phyloP scores from a whole-genome alignment of 92 coral and sea anemone genomes.

The Hydrozoanthus gracilis region DNA sequence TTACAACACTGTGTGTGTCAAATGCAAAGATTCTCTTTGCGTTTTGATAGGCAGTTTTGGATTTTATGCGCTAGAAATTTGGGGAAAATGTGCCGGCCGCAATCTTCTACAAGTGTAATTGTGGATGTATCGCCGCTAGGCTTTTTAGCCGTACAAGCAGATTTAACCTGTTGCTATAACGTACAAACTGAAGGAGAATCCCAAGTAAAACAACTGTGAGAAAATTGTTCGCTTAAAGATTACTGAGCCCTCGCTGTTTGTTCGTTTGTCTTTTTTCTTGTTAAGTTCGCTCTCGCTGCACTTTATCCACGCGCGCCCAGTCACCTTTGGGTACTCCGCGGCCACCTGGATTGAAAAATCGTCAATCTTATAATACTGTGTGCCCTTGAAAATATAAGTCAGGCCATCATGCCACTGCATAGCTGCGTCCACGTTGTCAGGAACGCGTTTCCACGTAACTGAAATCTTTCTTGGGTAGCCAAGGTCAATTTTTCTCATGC shows the following conservation, averaged over 20 bases:
- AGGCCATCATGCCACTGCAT: conserved; percentile 67
- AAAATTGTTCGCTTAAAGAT: neutral
- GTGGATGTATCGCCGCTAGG: no score
- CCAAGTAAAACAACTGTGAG: no score
- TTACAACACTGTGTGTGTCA: no score
- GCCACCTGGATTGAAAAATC: conserved; percentile 57
- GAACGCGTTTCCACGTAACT: conserved; percentile 55
- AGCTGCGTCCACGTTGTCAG: conserved; percentile 69
- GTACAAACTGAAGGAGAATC: no score
- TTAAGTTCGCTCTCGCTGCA: conserved; percentile 39
- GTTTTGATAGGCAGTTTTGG: no score
- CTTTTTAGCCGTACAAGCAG: no score
- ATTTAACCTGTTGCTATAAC: no score
- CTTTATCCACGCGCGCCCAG: conserved; percentile 29
- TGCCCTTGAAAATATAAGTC: conserved; percentile 70
- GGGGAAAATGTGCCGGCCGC: no score
- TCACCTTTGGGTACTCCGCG: conserved; percentile 53
- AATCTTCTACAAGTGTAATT: no score
- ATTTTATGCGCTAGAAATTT: no score
- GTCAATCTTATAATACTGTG: conserved; percentile 60
- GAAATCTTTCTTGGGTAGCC: conserved; percentile 72
- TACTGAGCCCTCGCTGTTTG: conserved; percentile 13
- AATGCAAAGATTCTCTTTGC: no score
- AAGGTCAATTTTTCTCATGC: conserved; percentile 48
- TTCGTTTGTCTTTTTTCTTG: neutral